Base-by-base conservation (phyloP, 2,888 invertebrate genomes). In the Napeogenes sylphis region DNA sequence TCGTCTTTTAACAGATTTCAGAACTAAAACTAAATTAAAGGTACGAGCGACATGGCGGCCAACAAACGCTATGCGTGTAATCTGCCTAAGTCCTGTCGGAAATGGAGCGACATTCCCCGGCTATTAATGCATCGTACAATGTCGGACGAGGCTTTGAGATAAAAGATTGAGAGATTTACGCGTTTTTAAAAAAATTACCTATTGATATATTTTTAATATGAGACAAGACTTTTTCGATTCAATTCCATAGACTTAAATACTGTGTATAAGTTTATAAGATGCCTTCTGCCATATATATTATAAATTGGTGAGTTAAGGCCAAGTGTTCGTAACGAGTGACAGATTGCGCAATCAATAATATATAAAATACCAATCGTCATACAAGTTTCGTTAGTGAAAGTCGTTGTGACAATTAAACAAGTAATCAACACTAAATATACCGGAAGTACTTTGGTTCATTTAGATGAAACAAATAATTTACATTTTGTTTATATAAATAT, bases 81-180 rank as follows among this genome's bases (percentile, higher is more conserved):
- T 42, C 45, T 35, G 55, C 57, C 47, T 42, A 55, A 58, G 58
- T 45, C 55, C 53, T 45, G 51, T 45, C 76, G 78, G 78, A 80
- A 81, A 83, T 80, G 74, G 79, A 74, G 74, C 82, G 55, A 66
- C 83, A 83, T 83, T 83, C 83, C 76, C 70, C 65, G 69, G 68
- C 70, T 70, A 74, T 75, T 74, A 76, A 71, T 64, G 45, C 56
- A 54, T 45, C 14, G 55, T 56, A 61, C 55, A 61, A 13, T 42
- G 55, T 55, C 33, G 33, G 51, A 59, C 53, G 54, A n/a, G 42
- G 54, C 54, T 58, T 58, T 51, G 51, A 30, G 30, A 51, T 51
- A 51, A 51, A 51, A 51, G 30, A 51, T 51, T 30, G 2, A 21
- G 5, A 21, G 8, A 30, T 51, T 51, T 51, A 30, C 51, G 30